Base-by-base conservation (phyloP, 2,113 vertebrate genomes). In the Cyprinodon tularosa region DNA sequence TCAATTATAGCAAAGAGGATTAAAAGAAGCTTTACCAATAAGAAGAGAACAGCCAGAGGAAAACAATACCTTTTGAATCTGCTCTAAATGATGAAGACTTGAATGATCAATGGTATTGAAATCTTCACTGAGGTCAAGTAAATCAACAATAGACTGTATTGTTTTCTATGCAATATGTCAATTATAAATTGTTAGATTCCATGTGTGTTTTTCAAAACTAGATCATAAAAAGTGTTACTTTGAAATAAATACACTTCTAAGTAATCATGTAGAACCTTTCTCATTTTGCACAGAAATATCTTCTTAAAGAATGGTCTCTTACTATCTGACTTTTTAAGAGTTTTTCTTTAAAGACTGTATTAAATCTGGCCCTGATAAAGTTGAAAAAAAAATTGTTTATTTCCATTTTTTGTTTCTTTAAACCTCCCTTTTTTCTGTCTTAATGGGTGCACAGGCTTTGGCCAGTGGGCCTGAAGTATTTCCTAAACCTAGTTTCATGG, bases 381-480 rank as follows among this genome's bases (percentile, higher is more conserved):
- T 7, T 20, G 17, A 20, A 57, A 20, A 20, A 20, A 2, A 2
- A 57, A n/a, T 73, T 74, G 85, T 83, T 76, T 81, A 83, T 84
- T 80, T 50, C 11, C 12, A 42, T 72, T 71, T 63, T 59, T 62
- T 72, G 62, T 70, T 61, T 69, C 48, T 0, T 2, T 48, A 29
- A 29, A 29, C 29, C 29, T 1, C 29, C 29, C 29, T 42, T 17
- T 22, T 63, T 59, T 77, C 69, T 66, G 22, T 73, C 57, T 72
- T 68, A 79, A 57, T 82, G 60, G 77, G 74, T 72, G 77, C 53
- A 66, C 39, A 12, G 70, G 72, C 36, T 66, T 66, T 70, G 84
- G 82, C 84, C 86, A 85, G 62, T n/a, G 69, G 81, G 72, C 62
- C 66, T 69, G 42, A 29, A 61, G 66, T 78, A 44, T 48, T 65